Conservation (phyloP, 92 coral and sea anemone species). For the Phenganax marumi region DNA sequence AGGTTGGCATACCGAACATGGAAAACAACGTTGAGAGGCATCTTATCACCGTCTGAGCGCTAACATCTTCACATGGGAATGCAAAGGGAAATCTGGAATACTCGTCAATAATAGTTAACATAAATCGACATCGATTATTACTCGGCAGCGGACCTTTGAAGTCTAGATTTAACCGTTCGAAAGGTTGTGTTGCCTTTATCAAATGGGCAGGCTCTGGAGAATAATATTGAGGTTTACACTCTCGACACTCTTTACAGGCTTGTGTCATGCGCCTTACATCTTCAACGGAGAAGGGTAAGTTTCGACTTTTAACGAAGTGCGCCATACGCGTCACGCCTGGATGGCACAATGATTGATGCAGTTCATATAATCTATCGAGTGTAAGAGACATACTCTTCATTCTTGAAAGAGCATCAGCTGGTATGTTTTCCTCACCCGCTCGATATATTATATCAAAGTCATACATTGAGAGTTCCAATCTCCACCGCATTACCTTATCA, state of each 20-base stretch:
- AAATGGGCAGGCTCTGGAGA: conserved; percentile 42
- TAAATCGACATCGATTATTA: conserved; percentile 36
- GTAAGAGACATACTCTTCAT: no score
- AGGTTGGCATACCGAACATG: conserved; percentile 1
- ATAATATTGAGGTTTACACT: conserved; percentile 58
- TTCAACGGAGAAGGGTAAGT: conserved; percentile 56
- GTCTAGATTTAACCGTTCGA: conserved; percentile 56
- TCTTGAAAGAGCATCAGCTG: neutral
- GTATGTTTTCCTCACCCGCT: conserved; percentile 11
- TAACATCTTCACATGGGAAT: conserved; percentile 48
- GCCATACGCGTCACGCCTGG: conserved; percentile 55
- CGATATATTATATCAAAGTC: neutral
- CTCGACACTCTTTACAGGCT: conserved; percentile 46
- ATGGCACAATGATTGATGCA: conserved; percentile 54
- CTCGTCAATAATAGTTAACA: conserved; percentile 46
- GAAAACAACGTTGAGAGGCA: conserved; percentile 22
- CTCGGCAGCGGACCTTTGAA: conserved; percentile 46
- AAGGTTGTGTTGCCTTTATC: conserved; percentile 57
- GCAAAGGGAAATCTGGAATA: conserved; percentile 54
- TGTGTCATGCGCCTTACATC: conserved; percentile 43
- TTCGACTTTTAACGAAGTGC: conserved; percentile 47
- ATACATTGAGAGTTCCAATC: neutral
- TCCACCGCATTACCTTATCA: conserved; percentile 18
- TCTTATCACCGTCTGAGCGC: conserved; percentile 35
- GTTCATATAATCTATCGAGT: conserved; percentile 9